Evolutionary conservation across 2,113 vertebrate genomes (phyloP).

Genomic region (Ibidorhyncha struthersii): DNA sequence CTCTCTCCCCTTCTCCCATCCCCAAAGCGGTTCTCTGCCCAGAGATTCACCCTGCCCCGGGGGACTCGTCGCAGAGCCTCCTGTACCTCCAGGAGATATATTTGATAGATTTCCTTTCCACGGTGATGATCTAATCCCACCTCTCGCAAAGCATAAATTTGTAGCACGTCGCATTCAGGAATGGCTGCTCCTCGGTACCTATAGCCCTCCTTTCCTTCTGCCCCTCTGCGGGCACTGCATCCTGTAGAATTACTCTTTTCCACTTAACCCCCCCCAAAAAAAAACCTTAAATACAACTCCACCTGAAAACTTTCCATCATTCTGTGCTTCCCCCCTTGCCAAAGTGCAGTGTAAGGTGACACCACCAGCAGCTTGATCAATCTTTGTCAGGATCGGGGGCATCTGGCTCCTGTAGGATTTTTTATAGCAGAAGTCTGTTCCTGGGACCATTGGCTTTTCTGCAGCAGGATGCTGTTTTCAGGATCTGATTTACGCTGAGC

Average conservation of each 20-base stretch:
- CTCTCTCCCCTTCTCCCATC: neutral
- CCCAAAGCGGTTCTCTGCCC: neutral
- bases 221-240: neutral
- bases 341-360: constrained; percentile 7
- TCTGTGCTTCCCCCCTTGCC: neutral
- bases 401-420: neutral
- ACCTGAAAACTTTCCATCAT: constrained; percentile 17
- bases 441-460: neutral
- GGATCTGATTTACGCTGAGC: neutral
- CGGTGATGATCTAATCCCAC: neutral
- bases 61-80: neutral
- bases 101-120: neutral
- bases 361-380: neutral
- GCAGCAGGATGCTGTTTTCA: constrained; percentile 10
- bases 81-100: neutral
- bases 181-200: neutral
- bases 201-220: neutral
- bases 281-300: neutral
- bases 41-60: neutral
- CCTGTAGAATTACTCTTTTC: neutral
- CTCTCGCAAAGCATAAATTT: neutral
- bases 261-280: neutral
- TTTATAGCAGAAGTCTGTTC: neutral
- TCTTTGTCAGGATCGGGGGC: neutral
- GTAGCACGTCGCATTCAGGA: neutral